Evolutionary conservation across 2,888 invertebrate genomes (phyloP), one percentile per base, ranked within the genome.

Genomic region (Lymantria monacha): DNA sequence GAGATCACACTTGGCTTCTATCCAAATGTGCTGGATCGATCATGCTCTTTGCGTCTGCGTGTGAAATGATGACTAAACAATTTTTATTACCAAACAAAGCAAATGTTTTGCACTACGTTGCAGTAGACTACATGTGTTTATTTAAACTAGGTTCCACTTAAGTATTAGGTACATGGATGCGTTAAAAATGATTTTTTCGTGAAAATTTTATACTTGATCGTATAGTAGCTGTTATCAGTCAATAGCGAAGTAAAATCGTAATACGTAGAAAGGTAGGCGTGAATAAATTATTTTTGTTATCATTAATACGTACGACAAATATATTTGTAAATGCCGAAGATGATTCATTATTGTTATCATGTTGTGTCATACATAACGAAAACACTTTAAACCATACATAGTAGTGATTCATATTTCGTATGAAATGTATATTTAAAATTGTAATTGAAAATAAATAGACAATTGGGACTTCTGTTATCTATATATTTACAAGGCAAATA

Each of bases 21-120:
- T 84, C 90, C 90, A 91, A 89, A 79, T 78, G 67, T 69, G 76
- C 80, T 83, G 86, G 81, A 89, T 88, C 87, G 87, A 89, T 87
- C 74, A 76, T 74, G 70, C 72, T 76, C 73, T 77, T 74, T 74
- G 80, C 75, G 76, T 76, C 79, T 81, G 76, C 77, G 81, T 82
- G 72, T 69, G 59, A 74, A 79, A 76, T 74, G 60, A 76, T 79
- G 76, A 79, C 77, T 81, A 70, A 68, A 80, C 80, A 76, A 68
- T 66, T 70, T 76, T 69, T 65, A 56, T 52, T 58, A 45, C 46
- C 49, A 36, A 44, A 43, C 45, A 44, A 49, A n/a, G 36, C 43
- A 47, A 60, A 55, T 10, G 15, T 57, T 38, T 36, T 33, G 9
- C 33, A 9, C 10, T 33, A 33, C 10, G 7, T 9, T 10, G 33